Evolutionary conservation across 2,113 vertebrate genomes (phyloP), one percentile per base, ranked within the genome.

Genomic region (Sander vitreus): DNA sequence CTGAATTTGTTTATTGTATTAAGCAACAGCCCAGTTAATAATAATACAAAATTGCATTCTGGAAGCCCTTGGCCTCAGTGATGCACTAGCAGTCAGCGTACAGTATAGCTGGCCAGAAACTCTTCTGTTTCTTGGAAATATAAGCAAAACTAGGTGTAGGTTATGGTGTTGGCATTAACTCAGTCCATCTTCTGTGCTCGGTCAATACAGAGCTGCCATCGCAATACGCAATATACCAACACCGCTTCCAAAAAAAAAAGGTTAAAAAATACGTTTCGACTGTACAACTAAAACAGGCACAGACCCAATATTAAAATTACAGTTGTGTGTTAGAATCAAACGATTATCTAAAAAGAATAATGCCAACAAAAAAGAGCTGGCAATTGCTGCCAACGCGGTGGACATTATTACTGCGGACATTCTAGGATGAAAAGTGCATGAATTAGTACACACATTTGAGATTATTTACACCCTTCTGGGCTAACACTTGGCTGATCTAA

Each of bases 1-100:
- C 58, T 65, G 48, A 39, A 78, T 69, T 78, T 23, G 87, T 81
- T 84, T 84, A 88, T 69, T 85, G 50, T 69, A 83, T 82, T 70
- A 83, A 81, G 50, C 25, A 3, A 81, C 74, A 68, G 70, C 48
- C 23, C 78, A 67, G 81, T 76, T 85, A 58, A 69, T 81, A 80
- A 86, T 78, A 68, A 75, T 15, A 81, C 18, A 30, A 76, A 85
- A 87, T 63, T 85, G 68, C 39, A 67, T 53, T 77, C 7, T 82
- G 78, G 87, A 84, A 90, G 36, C 48, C 54, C 23, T 65, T 15
- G 19, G 50, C 70, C 47, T 60, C 11, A 21, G 39, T n/a, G 43
- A 70, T 73, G 21, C 67, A 71, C 25, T 5, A 50, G 45, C 23
- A 67, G 58, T 27, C 63, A 36, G 68, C 0, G 53, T 5, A 43